Conservation (phyloP, 2,797 vertebrate species). For the Sorex maritimensis region DNA sequence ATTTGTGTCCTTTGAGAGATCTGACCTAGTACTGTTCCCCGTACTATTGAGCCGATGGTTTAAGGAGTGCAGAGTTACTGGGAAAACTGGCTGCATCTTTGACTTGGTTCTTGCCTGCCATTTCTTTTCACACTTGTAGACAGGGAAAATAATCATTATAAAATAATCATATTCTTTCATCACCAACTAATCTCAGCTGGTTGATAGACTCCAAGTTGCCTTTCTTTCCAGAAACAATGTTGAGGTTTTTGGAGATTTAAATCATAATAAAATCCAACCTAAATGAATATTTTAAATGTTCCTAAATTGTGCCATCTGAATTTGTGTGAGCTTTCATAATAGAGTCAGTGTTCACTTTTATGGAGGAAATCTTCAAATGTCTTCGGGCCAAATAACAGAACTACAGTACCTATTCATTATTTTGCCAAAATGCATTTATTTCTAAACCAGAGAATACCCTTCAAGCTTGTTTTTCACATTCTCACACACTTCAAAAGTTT, state of each 20-base stretch:
- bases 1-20: background rate
- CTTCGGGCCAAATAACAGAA: background rate
- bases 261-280: background rate
- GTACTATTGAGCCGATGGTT: background rate
- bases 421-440: slow-evolving; percentile 18
- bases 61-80: too few relatives aligned
- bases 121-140: background rate
- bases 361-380: slow-evolving; percentile 22
- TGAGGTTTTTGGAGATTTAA: background rate
- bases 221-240: slow-evolving; percentile 22
- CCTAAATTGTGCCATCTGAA: background rate
- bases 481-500: background rate
- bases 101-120: background rate
- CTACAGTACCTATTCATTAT: background rate
- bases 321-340: background rate
- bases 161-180: background rate
- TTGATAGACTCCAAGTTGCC: background rate
- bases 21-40: background rate
- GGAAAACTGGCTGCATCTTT: too few relatives aligned
- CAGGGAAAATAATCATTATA: background rate
- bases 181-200: background rate
- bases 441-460: background rate
- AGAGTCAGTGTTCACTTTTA: background rate
- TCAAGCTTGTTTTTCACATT: background rate
- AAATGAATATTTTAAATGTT: slow-evolving; percentile 45